Evolutionary conservation across 2,888 invertebrate species (phyloP).

Genomic region (Pachycephus smyrnensis): DNA sequence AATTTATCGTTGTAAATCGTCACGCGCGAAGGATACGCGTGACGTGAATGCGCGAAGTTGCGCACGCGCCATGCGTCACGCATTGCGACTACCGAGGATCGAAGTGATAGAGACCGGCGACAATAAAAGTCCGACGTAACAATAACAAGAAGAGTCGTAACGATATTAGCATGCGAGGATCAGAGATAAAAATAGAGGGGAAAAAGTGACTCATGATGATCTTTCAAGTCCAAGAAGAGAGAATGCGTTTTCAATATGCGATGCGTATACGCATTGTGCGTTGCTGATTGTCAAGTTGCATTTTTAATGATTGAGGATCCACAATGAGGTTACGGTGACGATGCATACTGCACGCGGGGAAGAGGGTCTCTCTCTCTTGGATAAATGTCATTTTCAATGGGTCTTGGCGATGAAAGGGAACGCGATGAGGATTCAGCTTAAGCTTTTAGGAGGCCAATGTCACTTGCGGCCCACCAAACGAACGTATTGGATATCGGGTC

Average conservation of each 20-base stretch:
- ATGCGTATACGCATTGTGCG: not conserved
- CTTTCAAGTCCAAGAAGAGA: not conserved
- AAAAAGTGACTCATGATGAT: not conserved
- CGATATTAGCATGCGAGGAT: not conserved
- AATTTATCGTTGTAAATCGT: conserved; percentile 56
- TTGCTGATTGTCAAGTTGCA: not conserved
- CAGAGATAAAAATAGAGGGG: not conserved
- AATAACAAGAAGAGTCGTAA: not conserved
- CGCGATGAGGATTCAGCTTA: conserved; percentile 48
- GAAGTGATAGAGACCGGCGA: no score
- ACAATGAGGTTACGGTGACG: not conserved
- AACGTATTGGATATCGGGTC: conserved; percentile 21
- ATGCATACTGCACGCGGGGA: not conserved
- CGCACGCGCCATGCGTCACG: conserved; percentile 36
- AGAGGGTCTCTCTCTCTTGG: not conserved
- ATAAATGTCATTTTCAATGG: not conserved
- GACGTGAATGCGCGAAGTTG: conserved; percentile 16
- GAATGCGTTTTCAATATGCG: not conserved
- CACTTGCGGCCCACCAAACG: conserved; percentile 34
- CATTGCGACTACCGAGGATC: not conserved
- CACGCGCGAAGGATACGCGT: conserved; percentile 42
- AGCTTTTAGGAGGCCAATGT: conserved; percentile 64
- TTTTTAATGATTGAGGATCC: not conserved
- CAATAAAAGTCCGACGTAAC: not conserved
- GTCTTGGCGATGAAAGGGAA: not conserved